Evolutionary conservation across 2,113 vertebrate genomes (phyloP), one percentile per base, ranked within the genome.

Genomic region (Macrotis lagotis): DNA sequence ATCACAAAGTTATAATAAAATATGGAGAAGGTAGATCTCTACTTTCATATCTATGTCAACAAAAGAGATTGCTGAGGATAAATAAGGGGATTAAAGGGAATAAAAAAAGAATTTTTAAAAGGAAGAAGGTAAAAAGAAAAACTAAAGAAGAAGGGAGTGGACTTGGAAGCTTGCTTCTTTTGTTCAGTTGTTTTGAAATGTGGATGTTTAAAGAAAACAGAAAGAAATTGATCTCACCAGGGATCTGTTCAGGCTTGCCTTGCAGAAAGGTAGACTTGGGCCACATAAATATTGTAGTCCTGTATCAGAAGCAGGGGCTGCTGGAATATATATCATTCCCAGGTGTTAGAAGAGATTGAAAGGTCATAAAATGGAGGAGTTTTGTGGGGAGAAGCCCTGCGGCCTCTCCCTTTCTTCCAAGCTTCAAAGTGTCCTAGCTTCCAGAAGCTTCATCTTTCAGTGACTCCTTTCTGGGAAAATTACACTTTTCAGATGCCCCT

Each of bases 181-280:
- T 26, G 53, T 91, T 94, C 48, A 59, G 26, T 48, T 96, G 44
- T 90, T 94, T 48, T 50, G 37, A 44, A 24, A 55, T 93, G 89
- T 28, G n/a, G 48, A 44, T 74, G 49, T 88, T 51, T 66, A 51
- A 92, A 50, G 48, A 74, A 92, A 92, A 92, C 11, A 50, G 48
- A 53, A 51, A 90, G 90, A 44, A 93, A 88, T 90, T 11, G 37
- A 74, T 53, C 7, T 83, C 11, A n/a, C 8, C 31, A 55, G 90
- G 88, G 91, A 90, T 26, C 9, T n/a, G 90, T 14, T 48, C 50
- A 95, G 91, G 50, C 22, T 6, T 1, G 74, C 66, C 19, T 22
- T 0, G 0, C n/a, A 5, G 44, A 44, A 55, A 95, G 88, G 53
- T 48, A 28, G 37, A 89, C n/a, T 1, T 37, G 90, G 51, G 50